Evolutionary conservation across 2,113 vertebrate species (phyloP).

Genomic region (Ptilonorhynchus violaceus): DNA sequence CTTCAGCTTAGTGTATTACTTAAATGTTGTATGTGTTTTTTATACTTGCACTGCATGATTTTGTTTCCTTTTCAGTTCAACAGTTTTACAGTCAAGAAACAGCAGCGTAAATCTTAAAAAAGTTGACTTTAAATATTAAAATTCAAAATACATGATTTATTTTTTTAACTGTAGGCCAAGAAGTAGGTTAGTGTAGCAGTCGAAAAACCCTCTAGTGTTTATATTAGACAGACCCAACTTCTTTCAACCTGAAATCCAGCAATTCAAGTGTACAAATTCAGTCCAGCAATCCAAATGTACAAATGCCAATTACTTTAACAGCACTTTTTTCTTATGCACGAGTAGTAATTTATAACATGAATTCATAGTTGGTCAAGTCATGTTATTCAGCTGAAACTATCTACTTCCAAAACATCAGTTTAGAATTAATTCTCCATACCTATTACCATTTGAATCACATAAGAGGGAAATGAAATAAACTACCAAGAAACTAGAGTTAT

Average conservation of each 20-base stretch:
- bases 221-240: neutral
- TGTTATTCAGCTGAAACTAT: neutral
- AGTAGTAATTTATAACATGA: neutral
- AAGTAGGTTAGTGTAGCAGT: neutral
- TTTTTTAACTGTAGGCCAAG: neutral
- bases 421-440: slow-evolving; percentile 9
- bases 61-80: neutral
- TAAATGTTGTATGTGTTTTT: neutral
- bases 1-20: neutral
- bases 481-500: neutral
- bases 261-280: neutral
- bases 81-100: neutral
- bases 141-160: neutral
- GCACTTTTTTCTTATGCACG: neutral
- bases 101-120: neutral
- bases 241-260: neutral
- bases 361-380: neutral
- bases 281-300: neutral
- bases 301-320: neutral
- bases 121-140: neutral
- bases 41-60: neutral
- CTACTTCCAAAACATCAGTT: neutral
- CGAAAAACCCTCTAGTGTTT: neutral
- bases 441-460: neutral
- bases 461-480: slow-evolving; percentile 12